Evolutionary conservation across 2,797 vertebrate species (phyloP), one percentile per base, ranked within the genome.

Genomic region (Microchirus variegatus): DNA sequence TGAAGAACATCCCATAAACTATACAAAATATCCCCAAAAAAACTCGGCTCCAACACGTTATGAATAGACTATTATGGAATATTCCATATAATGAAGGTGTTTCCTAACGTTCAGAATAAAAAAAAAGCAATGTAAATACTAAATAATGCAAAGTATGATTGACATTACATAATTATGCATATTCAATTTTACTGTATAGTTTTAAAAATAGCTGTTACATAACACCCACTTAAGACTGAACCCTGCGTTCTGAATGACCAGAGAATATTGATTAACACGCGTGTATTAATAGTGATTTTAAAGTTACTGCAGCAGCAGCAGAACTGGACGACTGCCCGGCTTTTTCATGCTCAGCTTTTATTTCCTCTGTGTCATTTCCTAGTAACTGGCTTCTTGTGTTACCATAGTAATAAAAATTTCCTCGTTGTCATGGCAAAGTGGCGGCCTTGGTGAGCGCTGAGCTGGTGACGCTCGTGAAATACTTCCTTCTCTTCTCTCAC

Each of bases 341-440:
- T n/a, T n/a, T 57, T 47, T 38, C 17, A 44, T 57, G 55, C 48
- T 31, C 35, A 63, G 64, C 70, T 59, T 61, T 18, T 38, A 35
- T 67, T 80, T 87, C 61, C 54, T 71, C 54, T 71, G 59, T 76
- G 67, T 83, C 73, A 83, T 67, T 83, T 78, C 60, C 68, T 68
- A 47, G 65, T 75, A 26, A 16, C 56, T 52, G 1, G 10, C 59
- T 68, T 72, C 57, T 51, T 55, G 41, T 18, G 81, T 90, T 82
- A 58, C 87, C 83, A 82, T 86, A 72, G 81, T 1, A n/a, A 75
- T 58, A 43, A 66, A 66, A 46, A 77, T 67, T 74, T 31, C 43
- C 70, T 66, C 14, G 86, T 85, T 82, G 78, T 85, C 76, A 87
- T 83, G 77, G 78, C 40, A 0, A 85, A 77, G 69, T 31, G 60